These are phyloP conservation scores for Carapus acus DNA, from an alignment of 2,797 vertebrate species.

Conservation along the genomic window DNA sequence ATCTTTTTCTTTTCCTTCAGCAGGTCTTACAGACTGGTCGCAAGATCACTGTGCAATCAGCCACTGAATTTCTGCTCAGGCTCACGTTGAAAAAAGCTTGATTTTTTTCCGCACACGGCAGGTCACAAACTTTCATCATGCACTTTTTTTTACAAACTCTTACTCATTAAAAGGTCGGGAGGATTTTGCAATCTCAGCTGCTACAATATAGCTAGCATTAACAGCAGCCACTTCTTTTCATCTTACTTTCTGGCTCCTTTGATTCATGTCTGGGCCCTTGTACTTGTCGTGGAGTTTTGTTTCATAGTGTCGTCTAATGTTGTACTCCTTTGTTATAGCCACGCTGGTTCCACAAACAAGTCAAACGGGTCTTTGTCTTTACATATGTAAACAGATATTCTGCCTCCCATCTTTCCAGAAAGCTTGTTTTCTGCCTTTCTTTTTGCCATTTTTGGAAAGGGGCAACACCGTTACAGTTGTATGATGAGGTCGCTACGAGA, in stretches of 20 bases:
- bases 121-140: constrained; percentile 11
- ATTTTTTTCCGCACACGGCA: neutral
- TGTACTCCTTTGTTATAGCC: constrained; percentile 17
- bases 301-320: constrained; percentile 13
- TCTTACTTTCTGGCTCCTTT: constrained; percentile 2
- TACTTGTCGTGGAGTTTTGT: constrained; percentile 16
- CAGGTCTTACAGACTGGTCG: neutral
- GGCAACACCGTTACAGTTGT: too few species aligned
- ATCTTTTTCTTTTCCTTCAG: too few species aligned
- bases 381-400: constrained; percentile 8
- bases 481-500: too few species aligned
- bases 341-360: constrained; percentile 8
- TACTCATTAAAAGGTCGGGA: constrained; percentile 15
- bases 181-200: constrained; percentile 8
- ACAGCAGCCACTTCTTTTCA: constrained; percentile 1
- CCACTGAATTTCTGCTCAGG: constrained; percentile 13
- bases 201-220: constrained; percentile 19
- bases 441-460: neutral
- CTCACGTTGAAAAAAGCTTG: neutral
- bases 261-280: neutral
- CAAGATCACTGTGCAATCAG: neutral
- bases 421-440: constrained; percentile 12
- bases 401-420: constrained; percentile 7
- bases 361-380: constrained; percentile 1
- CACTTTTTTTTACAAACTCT: constrained; percentile 14